These are phyloP conservation scores for Coregonus suidteri DNA, from an alignment of 2,797 vertebrate genomes.

Conservation along the genomic window DNA sequence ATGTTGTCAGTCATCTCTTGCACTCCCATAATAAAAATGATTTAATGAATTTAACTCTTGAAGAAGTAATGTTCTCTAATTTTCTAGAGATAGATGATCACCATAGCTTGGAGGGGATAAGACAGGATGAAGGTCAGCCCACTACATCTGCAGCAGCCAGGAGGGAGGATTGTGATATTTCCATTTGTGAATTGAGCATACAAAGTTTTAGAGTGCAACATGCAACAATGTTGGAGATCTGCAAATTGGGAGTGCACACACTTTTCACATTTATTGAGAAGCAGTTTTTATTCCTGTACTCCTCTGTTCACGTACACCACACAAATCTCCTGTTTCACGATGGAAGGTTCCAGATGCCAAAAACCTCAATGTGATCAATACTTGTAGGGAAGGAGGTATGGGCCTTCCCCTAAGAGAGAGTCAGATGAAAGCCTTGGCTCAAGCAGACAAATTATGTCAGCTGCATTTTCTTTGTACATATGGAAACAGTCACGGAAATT, in stretches of 20 bases:
- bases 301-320: constrained; percentile 30
- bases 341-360: constrained; percentile 24
- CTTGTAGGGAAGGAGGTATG: constrained; percentile 11
- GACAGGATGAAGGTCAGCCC: too few species aligned
- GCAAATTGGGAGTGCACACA: too few species aligned
- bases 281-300: constrained; percentile 28
- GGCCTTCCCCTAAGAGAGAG: neutral
- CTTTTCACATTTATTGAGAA: constrained; percentile 24
- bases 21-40: too few species aligned
- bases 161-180: too few species aligned
- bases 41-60: too few species aligned
- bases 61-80: too few species aligned
- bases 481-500: constrained; percentile 5
- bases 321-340: constrained; percentile 25
- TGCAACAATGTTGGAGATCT: too few species aligned
- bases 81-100: too few species aligned
- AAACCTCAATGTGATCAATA: constrained; percentile 20
- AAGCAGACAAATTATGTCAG: constrained; percentile 14
- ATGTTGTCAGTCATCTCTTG: too few species aligned
- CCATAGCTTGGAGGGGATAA: too few species aligned
- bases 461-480: constrained; percentile 13
- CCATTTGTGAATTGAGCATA: constrained; percentile 1
- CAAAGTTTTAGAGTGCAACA: neutral
- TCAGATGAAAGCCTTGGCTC: constrained; percentile 22
- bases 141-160: too few species aligned